Base-by-base conservation (phyloP, 1,140 invertebrate genomes). In the Dendroctonus valens region DNA sequence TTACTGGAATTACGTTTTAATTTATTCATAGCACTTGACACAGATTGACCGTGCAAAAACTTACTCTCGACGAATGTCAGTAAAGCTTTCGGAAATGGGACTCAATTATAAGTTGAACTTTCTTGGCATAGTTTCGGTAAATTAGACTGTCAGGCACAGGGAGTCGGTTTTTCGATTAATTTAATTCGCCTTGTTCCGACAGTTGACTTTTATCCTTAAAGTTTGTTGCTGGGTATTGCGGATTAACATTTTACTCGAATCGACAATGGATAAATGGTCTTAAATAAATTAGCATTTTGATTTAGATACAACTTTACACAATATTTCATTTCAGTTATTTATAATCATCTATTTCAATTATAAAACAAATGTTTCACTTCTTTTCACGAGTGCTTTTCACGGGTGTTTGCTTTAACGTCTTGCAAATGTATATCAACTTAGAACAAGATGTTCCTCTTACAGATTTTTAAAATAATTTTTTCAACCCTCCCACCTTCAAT, bases 51-150 rank as follows among this genome's bases (percentile, higher is more conserved):
- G 49, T 52, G 49, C 59, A 61, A 52, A 61, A 61, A 61, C 49
- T 51, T 61, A n/a, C 38, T 52, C 59, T 41, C 59, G 49, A 41
- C 49, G 50, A 41, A 49, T 61, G 59, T 61, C 59, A 41, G 59
- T 53, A 52, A 61, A 61, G 50, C 49, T 41, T 41, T 52, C 12
- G 49, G 41, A 61, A 61, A 61, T 26, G 59, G 59, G 49, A 61
- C 59, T 61, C 49, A 61, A 52, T 61, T 61, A 61, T 61, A 61
- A 61, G 48, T 52, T 52, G 49, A 52, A 41, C 59, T 61, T 61
- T 61, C 49, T 61, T 61, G 59, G 50, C 49, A 52, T 61, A 61
- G 59, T 61, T 61, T 52, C 59, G 59, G 49, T 52, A 61, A 61
- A 61, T 61, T 61, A 52, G 59, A 52, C 50, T 61, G 59, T 61